phyloP scores from a whole-genome alignment of 2,888 invertebrate species.

The Copidosoma aretas region DNA sequence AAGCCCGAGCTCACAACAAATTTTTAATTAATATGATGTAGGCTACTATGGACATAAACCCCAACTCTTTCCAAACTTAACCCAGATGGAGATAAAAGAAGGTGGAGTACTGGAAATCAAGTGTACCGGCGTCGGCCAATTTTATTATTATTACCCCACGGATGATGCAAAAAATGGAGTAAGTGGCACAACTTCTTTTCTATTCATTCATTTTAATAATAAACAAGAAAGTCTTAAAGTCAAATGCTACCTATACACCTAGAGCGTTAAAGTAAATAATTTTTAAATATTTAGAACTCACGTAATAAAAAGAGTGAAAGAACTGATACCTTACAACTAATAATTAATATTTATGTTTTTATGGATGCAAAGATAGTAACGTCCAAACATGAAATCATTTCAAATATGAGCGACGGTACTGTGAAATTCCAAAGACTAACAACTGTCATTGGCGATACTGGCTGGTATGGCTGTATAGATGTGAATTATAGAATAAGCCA shows the following conservation, averaged over 20 bases:
- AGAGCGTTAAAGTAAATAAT: too few species aligned
- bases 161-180: conserved; percentile 16
- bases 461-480: too few species aligned
- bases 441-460: too few species aligned
- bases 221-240: too few species aligned
- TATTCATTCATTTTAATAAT: too few species aligned
- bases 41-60: conserved; percentile 44
- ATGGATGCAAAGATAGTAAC: conserved; percentile 31
- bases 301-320: too few species aligned
- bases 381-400: conserved; percentile 30
- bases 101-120: conserved; percentile 48
- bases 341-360: neutral
- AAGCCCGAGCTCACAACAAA: too few species aligned
- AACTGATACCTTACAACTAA: neutral
- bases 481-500: conserved; percentile 42
- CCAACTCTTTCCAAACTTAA: conserved; percentile 34
- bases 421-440: conserved; percentile 23
- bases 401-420: neutral
- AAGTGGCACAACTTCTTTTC: neutral
- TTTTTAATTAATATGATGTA: too few species aligned
- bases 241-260: too few species aligned
- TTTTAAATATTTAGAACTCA: too few species aligned
- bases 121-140: conserved; percentile 43
- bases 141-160: conserved; percentile 48
- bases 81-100: conserved; percentile 49